Evolutionary conservation across 2,113 vertebrate species (phyloP).

Genomic region (Chaetura pelagica): DNA sequence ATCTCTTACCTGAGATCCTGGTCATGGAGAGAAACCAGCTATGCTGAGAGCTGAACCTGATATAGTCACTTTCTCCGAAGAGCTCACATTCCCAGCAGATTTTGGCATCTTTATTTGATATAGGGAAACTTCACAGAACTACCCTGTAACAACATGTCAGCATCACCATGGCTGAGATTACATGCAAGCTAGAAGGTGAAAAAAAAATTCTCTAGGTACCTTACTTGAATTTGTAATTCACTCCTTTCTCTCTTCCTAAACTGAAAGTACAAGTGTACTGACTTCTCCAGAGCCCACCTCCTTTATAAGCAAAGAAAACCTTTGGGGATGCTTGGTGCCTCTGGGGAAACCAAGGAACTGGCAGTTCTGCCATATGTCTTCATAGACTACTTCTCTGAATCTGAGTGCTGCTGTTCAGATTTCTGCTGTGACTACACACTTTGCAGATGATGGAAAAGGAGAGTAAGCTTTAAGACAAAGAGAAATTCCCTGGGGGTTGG

Average conservation of each 20-base stretch:
- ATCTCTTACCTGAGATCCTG: not conserved
- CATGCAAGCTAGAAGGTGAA: not conserved
- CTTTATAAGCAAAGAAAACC: not conserved
- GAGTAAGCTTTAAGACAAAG: not conserved
- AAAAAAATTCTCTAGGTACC: not conserved
- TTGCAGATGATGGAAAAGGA: not conserved
- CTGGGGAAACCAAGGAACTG: not conserved
- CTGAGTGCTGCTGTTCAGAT: not conserved
- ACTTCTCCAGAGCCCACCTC: not conserved
- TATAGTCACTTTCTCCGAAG: not conserved
- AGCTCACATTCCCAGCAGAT: not conserved
- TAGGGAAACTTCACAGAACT: not conserved
- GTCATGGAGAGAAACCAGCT: not conserved
- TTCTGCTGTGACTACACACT: not conserved
- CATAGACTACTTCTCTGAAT: not conserved
- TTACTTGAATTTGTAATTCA: not conserved
- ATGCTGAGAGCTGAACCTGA: not conserved
- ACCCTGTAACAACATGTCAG: not conserved
- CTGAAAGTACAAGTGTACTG: not conserved
- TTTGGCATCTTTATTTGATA: not conserved
- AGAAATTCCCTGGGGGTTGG: not conserved
- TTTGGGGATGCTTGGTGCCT: not conserved
- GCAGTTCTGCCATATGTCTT: not conserved
- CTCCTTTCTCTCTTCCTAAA: not conserved
- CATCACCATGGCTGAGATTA: not conserved